Evolutionary conservation across 1,140 invertebrate species (phyloP), one percentile per base, ranked within the genome.

Genomic region (Papilio aristodemus): DNA sequence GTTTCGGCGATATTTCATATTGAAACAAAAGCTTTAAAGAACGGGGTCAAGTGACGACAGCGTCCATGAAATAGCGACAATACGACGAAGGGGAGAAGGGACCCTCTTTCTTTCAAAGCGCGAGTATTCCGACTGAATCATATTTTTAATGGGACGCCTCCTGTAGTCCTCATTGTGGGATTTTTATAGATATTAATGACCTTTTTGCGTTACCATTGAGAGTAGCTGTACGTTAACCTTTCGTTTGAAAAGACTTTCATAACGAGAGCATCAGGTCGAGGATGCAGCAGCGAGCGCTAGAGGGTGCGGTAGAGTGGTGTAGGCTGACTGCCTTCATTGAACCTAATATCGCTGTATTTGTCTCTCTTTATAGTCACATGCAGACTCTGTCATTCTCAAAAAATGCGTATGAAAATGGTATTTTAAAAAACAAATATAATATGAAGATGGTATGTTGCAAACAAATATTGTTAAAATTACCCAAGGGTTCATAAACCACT

Each of bases 1-100:
- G 67, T 75, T 79, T 73, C 76, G 74, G 72, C 78, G 77, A 81
- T 83, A 81, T 83, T 84, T 83, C 77, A 81, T 81, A 86, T 86
- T 76, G 82, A 84, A 84, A 86, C 82, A 86, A 86, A 84, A 79
- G 82, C 78, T 71, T 73, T 67, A 70, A 74, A 66, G 75, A 83
- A 85, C 58, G 67, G 75, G 84, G 82, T 86, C 84, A 80, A 86
- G 83, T 76, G 78, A 64, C n/a, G 58, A 67, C 19, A 69, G 73
- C 41, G 60, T 50, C 67, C 68, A 68, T 78, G 76, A 78, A 78
- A 74, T 77, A 72, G 54, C 54, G 67, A 76, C 62, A 69, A 71
- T 58, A 72, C 74, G 67, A 71, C 60, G 67, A 41, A 32, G 67
- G 71, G 71, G 43, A 70, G 19, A 36, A 38, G 25, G 27, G 25